Evolutionary conservation across 2,888 invertebrate genomes (phyloP).

Genomic region (Drosophila cracens): DNA sequence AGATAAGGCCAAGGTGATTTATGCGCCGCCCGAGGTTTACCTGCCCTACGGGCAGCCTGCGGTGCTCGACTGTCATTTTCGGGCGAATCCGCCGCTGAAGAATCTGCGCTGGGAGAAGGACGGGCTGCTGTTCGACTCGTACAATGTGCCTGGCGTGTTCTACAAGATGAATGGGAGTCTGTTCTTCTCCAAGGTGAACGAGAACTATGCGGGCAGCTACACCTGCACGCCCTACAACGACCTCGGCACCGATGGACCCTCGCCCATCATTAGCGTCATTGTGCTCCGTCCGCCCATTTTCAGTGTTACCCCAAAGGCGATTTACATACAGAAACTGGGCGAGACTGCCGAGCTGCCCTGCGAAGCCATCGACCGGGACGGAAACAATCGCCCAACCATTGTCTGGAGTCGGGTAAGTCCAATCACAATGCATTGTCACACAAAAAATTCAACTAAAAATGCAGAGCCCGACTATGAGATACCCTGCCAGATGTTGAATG

Average conservation of each 20-base stretch:
- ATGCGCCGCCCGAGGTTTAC: constrained; percentile 93
- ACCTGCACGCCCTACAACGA: constrained; percentile 96
- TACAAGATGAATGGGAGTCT: constrained; percentile 94
- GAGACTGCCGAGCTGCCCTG: constrained; percentile 93
- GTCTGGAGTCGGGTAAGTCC: constrained; percentile 88
- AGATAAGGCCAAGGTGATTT: constrained; percentile 97
- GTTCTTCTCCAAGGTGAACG: constrained; percentile 93
- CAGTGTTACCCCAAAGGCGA: constrained; percentile 91
- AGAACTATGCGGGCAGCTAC: constrained; percentile 94
- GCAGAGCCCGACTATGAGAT: background rate
- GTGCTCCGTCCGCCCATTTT: constrained; percentile 95
- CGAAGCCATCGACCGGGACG: constrained; percentile 90
- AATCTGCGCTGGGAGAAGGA: constrained; percentile 97
- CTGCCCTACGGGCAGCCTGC: constrained; percentile 93
- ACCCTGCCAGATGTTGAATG: background rate
- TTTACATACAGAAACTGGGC: constrained; percentile 93
- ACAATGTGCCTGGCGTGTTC: constrained; percentile 94
- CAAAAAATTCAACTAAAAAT: background rate
- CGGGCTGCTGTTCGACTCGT: constrained; percentile 94
- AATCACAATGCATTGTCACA: constrained; percentile 27
- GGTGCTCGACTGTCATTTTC: constrained; percentile 95
- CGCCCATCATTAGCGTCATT: constrained; percentile 92
- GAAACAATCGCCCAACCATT: constrained; percentile 88
- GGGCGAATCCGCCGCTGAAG: constrained; percentile 95
- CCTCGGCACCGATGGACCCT: constrained; percentile 93